Percentiles rank a stretch among this genome's conserved stretches.
Conservation (phyloP, 2,113 vertebrate species). For the Scophthalmus maximus region DNA sequence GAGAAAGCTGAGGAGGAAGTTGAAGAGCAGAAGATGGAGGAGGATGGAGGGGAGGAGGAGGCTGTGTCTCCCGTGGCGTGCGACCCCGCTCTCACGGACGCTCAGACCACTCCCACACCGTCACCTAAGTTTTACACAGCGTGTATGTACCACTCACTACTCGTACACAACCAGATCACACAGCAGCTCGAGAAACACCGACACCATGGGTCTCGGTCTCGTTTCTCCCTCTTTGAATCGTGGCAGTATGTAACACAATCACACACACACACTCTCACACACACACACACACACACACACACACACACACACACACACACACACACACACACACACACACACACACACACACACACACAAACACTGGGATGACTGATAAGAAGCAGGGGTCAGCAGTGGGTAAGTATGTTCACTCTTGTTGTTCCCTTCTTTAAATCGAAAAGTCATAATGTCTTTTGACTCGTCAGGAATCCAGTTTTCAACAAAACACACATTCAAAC, state of each 20-base stretch:
- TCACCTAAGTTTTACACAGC: conserved; percentile 88
- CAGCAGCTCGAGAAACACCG: conserved; percentile 42
- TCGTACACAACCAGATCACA: conserved; percentile 71
- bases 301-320: conserved; percentile 11
- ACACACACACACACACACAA: conserved; percentile 22
- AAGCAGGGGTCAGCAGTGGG: conserved; percentile 69
- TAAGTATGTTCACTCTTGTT: conserved; percentile 74
- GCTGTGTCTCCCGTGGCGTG: conserved; percentile 84
- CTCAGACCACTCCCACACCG: conserved; percentile 87
- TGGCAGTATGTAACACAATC: conserved; percentile 30
- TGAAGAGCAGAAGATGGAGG: conserved; percentile 64
- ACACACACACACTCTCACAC: conserved; percentile 23
- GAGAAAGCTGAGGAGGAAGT: conserved; percentile 79
- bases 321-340: conserved; percentile 26
- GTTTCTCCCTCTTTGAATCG: conserved; percentile 20
- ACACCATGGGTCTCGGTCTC: no score
- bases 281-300: not conserved
- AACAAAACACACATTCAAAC: conserved; percentile 9
- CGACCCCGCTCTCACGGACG: conserved; percentile 93
- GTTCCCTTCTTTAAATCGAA: conserved; percentile 24
- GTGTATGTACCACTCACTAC: conserved; percentile 94
- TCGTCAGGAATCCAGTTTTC: not conserved
- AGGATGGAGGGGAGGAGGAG: conserved; percentile 50
- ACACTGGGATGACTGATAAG: conserved; percentile 40
- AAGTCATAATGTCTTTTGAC: conserved; percentile 32